Conservation (phyloP, 2,113 vertebrate species). For the Dasyprocta punctata region DNA sequence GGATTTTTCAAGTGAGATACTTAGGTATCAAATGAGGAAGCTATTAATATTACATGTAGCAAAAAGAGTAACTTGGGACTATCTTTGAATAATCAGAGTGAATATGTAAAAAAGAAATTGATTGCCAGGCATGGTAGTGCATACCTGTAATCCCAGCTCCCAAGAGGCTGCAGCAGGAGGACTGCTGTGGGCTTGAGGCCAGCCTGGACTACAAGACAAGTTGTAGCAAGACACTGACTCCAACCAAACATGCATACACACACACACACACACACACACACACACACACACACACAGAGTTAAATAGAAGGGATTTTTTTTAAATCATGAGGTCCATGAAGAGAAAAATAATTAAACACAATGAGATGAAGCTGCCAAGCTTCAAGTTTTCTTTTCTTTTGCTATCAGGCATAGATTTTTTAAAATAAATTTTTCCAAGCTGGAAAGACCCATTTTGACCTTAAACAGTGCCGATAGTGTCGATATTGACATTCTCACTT, state of each 20-base stretch:
- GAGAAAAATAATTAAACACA: background rate
- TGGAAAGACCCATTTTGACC: background rate
- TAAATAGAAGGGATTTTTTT: background rate
- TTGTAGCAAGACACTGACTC: background rate
- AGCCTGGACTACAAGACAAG: background rate
- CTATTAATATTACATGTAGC: background rate
- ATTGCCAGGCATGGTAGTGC: background rate
- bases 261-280: too few species aligned
- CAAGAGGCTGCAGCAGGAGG: background rate
- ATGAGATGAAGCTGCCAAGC: background rate
- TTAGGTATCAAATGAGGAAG: background rate
- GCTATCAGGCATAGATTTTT: background rate
- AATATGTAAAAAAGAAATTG: background rate
- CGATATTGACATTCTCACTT: too few species aligned
- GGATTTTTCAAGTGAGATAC: background rate
- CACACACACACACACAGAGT: too few species aligned
- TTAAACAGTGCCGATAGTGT: background rate
- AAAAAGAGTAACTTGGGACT: background rate
- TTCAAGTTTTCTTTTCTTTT: background rate
- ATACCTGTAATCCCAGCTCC: background rate
- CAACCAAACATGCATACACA: too few species aligned
- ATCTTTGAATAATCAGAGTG: background rate
- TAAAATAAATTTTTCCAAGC: background rate
- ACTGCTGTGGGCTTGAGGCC: background rate
- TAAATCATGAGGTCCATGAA: background rate